These are phyloP conservation scores for Catajapyx aquilonaris DNA, from an alignment of 1,140 invertebrate genomes.

Conservation along the genomic window DNA sequence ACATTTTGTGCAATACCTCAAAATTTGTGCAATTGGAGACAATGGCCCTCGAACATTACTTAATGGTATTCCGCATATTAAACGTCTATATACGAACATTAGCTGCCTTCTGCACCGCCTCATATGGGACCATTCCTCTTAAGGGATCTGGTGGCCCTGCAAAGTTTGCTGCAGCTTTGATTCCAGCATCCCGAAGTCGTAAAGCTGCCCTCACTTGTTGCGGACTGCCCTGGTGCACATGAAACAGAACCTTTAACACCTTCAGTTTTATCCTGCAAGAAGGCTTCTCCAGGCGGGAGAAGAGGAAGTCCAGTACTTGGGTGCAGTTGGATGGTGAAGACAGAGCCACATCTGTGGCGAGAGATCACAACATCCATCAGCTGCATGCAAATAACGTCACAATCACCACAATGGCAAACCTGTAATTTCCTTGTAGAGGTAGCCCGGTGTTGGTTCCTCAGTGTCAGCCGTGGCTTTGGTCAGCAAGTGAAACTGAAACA, in stretches of 20 bases:
- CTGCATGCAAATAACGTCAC: not conserved
- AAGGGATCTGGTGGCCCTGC: slow-evolving; percentile 3
- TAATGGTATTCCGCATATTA: not conserved
- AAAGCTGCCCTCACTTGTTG: slow-evolving; percentile 2
- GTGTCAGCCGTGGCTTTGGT: slow-evolving; percentile 7
- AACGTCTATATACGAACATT: slow-evolving; percentile 1
- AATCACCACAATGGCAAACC: slow-evolving; percentile 5
- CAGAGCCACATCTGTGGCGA: not conserved
- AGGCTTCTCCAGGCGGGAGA: not conserved
- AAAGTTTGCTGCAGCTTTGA: slow-evolving; percentile 6
- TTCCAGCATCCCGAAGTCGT: slow-evolving; percentile 5
- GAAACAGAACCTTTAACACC: slow-evolving; percentile 8
- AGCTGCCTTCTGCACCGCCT: slow-evolving; percentile 1
- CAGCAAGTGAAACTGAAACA: slow-evolving; percentile 8
- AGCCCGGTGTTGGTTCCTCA: slow-evolving; percentile 8
- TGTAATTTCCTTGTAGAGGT: slow-evolving; percentile 9
- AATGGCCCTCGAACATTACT: not conserved
- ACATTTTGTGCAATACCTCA: not conserved
- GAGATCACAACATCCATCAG: not conserved
- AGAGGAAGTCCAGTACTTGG: not conserved
- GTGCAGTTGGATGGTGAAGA: not conserved
- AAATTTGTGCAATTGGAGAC: not conserved
- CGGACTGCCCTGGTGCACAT: slow-evolving; percentile 5
- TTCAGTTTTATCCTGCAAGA: slow-evolving; percentile 1
- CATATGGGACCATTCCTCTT: slow-evolving; percentile 1